phyloP scores from a whole-genome alignment of 1,140 invertebrate species.

The Drosophila orosa region DNA sequence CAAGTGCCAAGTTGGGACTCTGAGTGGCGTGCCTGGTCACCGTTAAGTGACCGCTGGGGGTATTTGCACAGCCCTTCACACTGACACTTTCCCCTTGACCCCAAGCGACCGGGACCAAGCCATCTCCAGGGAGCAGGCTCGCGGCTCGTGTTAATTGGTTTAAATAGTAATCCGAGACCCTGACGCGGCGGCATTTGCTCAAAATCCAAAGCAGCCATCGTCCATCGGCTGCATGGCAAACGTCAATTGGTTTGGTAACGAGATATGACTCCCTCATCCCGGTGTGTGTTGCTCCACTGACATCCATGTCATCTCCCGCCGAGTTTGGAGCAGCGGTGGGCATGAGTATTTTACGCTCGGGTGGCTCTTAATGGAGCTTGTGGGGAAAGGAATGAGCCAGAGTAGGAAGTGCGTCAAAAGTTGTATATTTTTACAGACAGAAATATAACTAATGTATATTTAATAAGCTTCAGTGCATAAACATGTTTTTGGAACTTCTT shows the following conservation, averaged over 20 bases:
- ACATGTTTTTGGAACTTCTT: not conserved
- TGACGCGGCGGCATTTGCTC: constrained; percentile 35
- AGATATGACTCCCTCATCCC: constrained; percentile 33
- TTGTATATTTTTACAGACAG: not conserved
- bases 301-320: constrained; percentile 15
- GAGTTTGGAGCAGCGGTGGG: constrained; percentile 12
- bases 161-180: constrained; percentile 74
- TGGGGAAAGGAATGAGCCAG: not conserved
- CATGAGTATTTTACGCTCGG: constrained; percentile 32
- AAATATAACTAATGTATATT: not conserved
- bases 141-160: constrained; percentile 71
- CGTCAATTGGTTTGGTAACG: constrained; percentile 76
- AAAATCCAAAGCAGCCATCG: constrained; percentile 51
- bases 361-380: constrained; percentile 35
- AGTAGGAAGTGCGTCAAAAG: not conserved
- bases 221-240: constrained; percentile 36
- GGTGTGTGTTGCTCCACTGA: constrained; percentile 3
- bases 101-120: constrained; percentile 10
- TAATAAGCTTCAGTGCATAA: no score
- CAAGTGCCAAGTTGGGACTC: constrained; percentile 2
- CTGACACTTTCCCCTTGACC: constrained; percentile 44
- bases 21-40: constrained; percentile 32
- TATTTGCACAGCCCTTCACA: constrained; percentile 62
- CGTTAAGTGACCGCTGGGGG: constrained; percentile 58
- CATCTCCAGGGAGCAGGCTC: constrained; percentile 42